Conservation (phyloP, 2,888 invertebrate species). For the Drosophila pseudotakahashii region DNA sequence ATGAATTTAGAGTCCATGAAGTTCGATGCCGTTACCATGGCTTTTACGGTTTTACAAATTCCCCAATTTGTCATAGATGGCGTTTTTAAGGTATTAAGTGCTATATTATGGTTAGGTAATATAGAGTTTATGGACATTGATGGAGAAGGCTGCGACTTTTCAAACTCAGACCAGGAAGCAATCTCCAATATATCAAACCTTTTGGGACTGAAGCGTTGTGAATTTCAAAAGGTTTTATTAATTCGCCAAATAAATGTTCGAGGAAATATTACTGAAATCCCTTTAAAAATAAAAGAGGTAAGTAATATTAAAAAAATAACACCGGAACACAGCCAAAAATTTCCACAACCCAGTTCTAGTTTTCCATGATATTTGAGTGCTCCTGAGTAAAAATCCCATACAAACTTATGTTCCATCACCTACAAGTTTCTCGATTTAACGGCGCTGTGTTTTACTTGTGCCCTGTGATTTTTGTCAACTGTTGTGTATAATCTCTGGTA, state of each 20-base stretch:
- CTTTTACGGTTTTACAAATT: constrained; percentile 95
- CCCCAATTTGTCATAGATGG: constrained; percentile 94
- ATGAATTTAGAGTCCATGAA: constrained; percentile 88
- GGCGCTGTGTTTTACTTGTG: too few relatives aligned
- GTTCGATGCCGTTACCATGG: constrained; percentile 93
- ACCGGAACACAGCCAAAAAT: too few relatives aligned
- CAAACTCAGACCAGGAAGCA: constrained; percentile 89
- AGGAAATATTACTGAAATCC: constrained; percentile 96
- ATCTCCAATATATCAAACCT: constrained; percentile 90
- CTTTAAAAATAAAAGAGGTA: constrained; percentile 93
- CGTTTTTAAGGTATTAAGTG: constrained; percentile 93
- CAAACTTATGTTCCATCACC: too few relatives aligned
- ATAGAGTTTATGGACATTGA: constrained; percentile 93
- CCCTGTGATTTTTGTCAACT: too few relatives aligned
- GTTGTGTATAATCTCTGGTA: too few relatives aligned
- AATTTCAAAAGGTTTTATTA: constrained; percentile 90
- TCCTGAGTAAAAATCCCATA: too few relatives aligned
- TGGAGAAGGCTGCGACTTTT: constrained; percentile 92
- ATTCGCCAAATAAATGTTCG: constrained; percentile 94
- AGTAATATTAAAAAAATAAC: constrained; percentile 6
- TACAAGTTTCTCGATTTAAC: too few relatives aligned
- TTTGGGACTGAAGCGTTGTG: constrained; percentile 90
- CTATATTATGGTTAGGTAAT: constrained; percentile 96
- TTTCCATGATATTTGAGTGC: too few relatives aligned
- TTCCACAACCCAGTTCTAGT: too few relatives aligned